These are phyloP conservation scores for Physocephala rufipes DNA, from an alignment of 2,888 invertebrate species.

Conservation along the genomic window DNA sequence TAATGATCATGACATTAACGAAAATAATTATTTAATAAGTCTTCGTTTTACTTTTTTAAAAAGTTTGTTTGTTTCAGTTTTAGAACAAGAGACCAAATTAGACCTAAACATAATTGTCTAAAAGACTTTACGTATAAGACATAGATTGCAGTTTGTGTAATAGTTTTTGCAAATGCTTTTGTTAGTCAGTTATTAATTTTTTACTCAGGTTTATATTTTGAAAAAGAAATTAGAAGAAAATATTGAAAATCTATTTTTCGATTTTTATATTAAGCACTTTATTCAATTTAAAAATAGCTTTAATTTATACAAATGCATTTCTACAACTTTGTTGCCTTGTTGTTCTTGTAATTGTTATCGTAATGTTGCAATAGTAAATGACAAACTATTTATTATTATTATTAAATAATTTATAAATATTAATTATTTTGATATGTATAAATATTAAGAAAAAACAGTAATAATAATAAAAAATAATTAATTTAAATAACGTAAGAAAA, in stretches of 20 bases:
- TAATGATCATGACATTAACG: no score
- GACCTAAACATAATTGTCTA: no score
- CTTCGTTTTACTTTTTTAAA: no score
- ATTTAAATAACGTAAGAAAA: slow-evolving; percentile 9
- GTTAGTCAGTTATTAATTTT: no score
- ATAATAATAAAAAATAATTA: slow-evolving; percentile 4
- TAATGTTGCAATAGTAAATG: neutral
- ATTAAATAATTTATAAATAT: slow-evolving; percentile 21
- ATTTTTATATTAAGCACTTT: slow-evolving; percentile 10
- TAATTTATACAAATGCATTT: slow-evolving; percentile 38
- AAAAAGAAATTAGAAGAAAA: no score
- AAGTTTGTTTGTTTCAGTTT: no score
- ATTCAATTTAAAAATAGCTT: slow-evolving; percentile 26
- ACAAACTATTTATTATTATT: slow-evolving; percentile 6
- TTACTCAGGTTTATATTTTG: no score
- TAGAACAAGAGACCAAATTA: neutral
- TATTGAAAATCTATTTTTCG: no score
- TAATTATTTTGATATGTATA: slow-evolving; percentile 12
- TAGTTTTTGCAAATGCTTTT: no score
- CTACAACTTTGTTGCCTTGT: slow-evolving; percentile 22
- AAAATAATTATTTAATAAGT: no score
- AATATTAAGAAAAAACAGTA: slow-evolving; percentile 1
- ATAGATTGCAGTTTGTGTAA: no score
- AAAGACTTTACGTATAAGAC: no score
- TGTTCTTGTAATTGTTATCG: neutral